phyloP scores from a whole-genome alignment of 2,888 invertebrate genomes.

The Folsomia manolachei region DNA sequence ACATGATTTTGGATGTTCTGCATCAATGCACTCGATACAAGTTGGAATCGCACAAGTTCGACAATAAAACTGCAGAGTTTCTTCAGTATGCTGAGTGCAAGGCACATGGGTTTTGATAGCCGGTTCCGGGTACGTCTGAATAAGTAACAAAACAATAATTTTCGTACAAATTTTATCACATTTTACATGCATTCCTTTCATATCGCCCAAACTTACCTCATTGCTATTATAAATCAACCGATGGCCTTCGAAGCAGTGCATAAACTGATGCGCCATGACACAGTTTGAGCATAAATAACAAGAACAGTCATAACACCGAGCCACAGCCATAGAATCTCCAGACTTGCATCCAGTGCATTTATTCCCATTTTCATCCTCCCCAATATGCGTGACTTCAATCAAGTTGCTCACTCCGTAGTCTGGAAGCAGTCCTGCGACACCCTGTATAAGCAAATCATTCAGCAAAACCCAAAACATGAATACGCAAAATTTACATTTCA shows the following conservation, averaged over 20 bases:
- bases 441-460: no score
- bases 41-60: slow-evolving; percentile 87
- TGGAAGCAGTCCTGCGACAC: slow-evolving; percentile 66
- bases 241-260: slow-evolving; percentile 98
- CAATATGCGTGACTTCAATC: slow-evolving; percentile 51
- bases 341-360: slow-evolving; percentile 80
- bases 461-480: slow-evolving; percentile 22
- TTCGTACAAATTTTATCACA: slow-evolving; percentile 41
- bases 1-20: slow-evolving; percentile 76
- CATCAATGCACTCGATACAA: slow-evolving; percentile 89
- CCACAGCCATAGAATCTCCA: slow-evolving; percentile 88
- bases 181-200: slow-evolving; percentile 58
- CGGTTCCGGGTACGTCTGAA: slow-evolving; percentile 39
- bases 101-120: slow-evolving; percentile 62
- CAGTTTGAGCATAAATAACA: slow-evolving; percentile 95
- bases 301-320: slow-evolving; percentile 93
- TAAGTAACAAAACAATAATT: background rate
- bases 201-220: slow-evolving; percentile 51
- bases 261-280: slow-evolving; percentile 97
- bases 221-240: slow-evolving; percentile 65
- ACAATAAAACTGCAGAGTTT: slow-evolving; percentile 89
- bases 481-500: no score
- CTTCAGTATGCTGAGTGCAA: slow-evolving; percentile 85
- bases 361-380: slow-evolving; percentile 17
- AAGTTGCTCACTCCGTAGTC: slow-evolving; percentile 63